Conservation (phyloP, 2,797 vertebrate genomes). For the Arnoldichthys spilopterus region DNA sequence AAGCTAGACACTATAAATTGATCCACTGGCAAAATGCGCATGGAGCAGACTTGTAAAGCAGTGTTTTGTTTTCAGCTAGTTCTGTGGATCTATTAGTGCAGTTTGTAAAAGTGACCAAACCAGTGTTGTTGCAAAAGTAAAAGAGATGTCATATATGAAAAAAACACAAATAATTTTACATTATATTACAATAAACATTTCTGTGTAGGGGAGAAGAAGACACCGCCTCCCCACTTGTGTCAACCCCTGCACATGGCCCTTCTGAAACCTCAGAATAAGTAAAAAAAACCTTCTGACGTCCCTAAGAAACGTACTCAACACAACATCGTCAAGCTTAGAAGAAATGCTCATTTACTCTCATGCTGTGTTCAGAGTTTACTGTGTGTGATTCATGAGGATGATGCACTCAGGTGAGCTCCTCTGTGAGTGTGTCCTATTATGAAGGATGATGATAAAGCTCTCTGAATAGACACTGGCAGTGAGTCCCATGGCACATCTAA, state of each 20-base stretch:
- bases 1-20: not conserved
- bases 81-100: not conserved
- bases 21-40: not conserved
- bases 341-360: not conserved
- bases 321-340: not conserved
- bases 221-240: too few relatives aligned
- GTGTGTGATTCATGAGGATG: not conserved
- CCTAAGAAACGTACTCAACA: not conserved
- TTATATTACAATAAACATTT: too few relatives aligned
- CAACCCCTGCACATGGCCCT: too few relatives aligned
- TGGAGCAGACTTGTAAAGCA: too few relatives aligned
- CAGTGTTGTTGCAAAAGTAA: too few relatives aligned
- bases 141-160: too few relatives aligned
- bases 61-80: not conserved
- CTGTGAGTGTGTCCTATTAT: constrained; percentile 4
- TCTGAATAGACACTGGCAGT: not conserved
- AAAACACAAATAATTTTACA: too few relatives aligned
- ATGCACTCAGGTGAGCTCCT: not conserved
- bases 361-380: not conserved
- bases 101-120: too few relatives aligned
- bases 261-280: too few relatives aligned
- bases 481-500: constrained; percentile 8
- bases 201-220: too few relatives aligned
- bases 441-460: constrained; percentile 10
- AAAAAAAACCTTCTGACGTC: not conserved